These are phyloP conservation scores for Rhaphigaster nebulosa DNA, from an alignment of 2,888 invertebrate species.

Conservation along the genomic window DNA sequence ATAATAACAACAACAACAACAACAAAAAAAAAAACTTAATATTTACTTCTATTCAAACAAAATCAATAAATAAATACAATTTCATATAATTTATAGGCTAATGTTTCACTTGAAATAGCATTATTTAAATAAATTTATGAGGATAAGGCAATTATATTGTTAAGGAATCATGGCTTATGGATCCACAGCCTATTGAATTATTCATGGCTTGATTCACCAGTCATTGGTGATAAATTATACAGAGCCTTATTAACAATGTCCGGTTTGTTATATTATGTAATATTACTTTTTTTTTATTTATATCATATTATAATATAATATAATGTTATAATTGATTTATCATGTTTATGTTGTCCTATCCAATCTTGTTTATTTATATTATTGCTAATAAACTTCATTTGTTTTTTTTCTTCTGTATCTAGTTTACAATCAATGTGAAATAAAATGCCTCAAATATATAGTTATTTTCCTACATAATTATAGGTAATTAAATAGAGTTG, in stretches of 20 bases:
- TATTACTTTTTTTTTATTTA: neutral
- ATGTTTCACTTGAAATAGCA: neutral
- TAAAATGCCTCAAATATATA: no score
- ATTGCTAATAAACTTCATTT: no score
- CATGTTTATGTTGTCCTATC: neutral
- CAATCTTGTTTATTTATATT: neutral
- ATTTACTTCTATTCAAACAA: neutral
- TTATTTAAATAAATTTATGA: neutral
- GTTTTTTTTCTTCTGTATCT: no score
- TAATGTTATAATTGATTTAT: neutral
- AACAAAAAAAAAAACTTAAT: neutral
- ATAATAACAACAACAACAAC: neutral
- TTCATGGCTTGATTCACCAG: constrained; percentile 22
- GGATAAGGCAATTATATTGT: constrained; percentile 6
- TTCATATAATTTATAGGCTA: neutral
- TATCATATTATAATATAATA: no score
- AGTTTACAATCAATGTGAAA: no score
- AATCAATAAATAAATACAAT: neutral
- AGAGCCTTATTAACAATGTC: neutral
- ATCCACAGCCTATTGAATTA: constrained; percentile 21
- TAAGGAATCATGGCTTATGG: neutral
- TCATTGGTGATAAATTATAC: constrained; percentile 20
- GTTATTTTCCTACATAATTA: no score
- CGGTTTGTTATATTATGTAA: neutral
- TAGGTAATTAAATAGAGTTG: no score